Conservation (phyloP, 1,140 invertebrate genomes). For the Leptinotarsa lineolata region DNA sequence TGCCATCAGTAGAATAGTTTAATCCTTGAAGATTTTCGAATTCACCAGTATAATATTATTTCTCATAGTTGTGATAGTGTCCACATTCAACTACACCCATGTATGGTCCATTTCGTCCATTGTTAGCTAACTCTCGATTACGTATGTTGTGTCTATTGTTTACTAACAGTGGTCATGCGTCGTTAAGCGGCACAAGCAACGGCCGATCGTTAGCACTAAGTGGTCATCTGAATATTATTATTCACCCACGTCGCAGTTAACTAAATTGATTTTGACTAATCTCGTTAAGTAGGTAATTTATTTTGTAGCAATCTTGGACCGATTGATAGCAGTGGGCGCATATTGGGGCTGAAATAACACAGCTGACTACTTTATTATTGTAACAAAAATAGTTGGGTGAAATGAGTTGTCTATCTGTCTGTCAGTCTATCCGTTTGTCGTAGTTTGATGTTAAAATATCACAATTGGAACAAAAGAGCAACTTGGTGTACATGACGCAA, state of each 20-base stretch:
- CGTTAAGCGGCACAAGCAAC: conserved; percentile 12
- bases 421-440: no score
- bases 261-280: background rate
- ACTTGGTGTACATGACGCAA: no score
- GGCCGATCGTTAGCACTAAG: conserved; percentile 3
- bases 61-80: background rate
- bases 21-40: no score
- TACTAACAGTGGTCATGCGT: conserved; percentile 24
- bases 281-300: background rate
- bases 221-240: conserved; percentile 1
- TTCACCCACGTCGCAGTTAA: conserved; percentile 1
- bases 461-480: no score
- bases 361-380: background rate
- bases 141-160: conserved; percentile 22
- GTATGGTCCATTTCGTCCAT: background rate
- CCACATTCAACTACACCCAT: background rate
- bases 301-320: background rate
- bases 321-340: background rate
- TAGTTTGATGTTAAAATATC: no score
- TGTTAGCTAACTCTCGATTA: background rate
- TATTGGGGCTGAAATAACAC: background rate
- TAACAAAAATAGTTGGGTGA: no score
- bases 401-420: no score
- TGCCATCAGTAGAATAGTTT: no score
- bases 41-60: no score